Conservation (phyloP, 2,888 invertebrate species). For the Orgyia antiqua region DNA sequence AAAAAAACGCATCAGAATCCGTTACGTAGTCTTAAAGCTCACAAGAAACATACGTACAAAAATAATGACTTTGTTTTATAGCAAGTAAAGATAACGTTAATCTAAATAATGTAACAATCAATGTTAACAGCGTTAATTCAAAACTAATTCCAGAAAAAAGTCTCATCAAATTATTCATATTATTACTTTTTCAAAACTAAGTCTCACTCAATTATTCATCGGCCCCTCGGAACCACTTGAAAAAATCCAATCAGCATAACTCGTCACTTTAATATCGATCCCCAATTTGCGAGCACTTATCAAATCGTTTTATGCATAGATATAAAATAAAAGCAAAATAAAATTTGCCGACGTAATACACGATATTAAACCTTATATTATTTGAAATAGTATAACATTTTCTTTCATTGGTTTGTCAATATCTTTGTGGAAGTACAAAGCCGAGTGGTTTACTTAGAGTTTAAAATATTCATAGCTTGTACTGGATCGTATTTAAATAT, state of each 20-base stretch:
- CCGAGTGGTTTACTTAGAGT: constrained; percentile 73
- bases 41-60: no score
- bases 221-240: constrained; percentile 64
- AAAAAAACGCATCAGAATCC: no score
- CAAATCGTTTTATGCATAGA: constrained; percentile 73
- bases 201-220: constrained; percentile 72
- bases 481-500: constrained; percentile 80
- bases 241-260: constrained; percentile 78
- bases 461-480: constrained; percentile 80
- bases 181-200: constrained; percentile 50
- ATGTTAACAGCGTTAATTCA: no score
- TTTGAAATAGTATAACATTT: constrained; percentile 42
- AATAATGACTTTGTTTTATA: no score
- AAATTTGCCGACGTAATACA: constrained; percentile 27
- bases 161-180: constrained; percentile 31
- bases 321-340: constrained; percentile 49
- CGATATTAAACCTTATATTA: constrained; percentile 48
- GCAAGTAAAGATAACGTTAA: no score
- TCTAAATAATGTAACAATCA: no score
- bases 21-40: no score
- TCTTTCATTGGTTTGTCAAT: constrained; percentile 50
- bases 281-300: constrained; percentile 71
- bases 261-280: constrained; percentile 74
- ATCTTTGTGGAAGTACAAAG: constrained; percentile 57
- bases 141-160: no score